phyloP scores from a whole-genome alignment of 2,113 vertebrate genomes.

The Centropristis striata region DNA sequence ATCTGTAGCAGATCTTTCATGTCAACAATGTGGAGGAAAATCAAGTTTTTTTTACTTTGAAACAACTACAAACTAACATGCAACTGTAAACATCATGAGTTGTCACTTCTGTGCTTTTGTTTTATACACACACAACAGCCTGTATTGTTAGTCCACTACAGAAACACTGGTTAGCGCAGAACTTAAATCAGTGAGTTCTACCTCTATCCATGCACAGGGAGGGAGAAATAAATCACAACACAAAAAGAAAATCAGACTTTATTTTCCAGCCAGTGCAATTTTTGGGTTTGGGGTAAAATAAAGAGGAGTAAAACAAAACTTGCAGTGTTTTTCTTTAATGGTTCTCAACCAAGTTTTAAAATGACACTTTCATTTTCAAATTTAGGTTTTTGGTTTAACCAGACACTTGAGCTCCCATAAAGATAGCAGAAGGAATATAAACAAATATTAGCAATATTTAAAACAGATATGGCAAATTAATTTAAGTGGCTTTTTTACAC shows the following conservation, averaged over 20 bases:
- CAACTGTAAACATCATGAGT: too few relatives aligned
- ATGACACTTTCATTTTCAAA: too few relatives aligned
- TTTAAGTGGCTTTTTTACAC: not conserved
- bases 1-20: too few relatives aligned
- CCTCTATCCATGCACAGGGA: conserved; percentile 50
- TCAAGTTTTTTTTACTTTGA: too few relatives aligned
- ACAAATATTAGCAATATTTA: not conserved
- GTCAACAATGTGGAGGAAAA: too few relatives aligned
- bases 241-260: conserved; percentile 44
- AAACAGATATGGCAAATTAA: not conserved
- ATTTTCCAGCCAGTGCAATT: conserved; percentile 31
- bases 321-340: conserved; percentile 16
- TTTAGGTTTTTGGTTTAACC: not conserved
- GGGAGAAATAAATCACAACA: conserved; percentile 38
- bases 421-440: not conserved
- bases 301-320: not conserved
- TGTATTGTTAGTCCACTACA: conserved; percentile 3
- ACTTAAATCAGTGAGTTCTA: conserved; percentile 2
- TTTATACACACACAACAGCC: not conserved
- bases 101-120: too few relatives aligned
- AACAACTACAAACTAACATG: too few relatives aligned
- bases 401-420: not conserved
- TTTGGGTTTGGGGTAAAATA: conserved; percentile 5
- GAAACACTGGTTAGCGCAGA: conserved; percentile 18
- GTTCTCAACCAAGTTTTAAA: conserved; percentile 52